Evolutionary conservation across 2,888 invertebrate species (phyloP).

Genomic region (Tiliacea aurago): DNA sequence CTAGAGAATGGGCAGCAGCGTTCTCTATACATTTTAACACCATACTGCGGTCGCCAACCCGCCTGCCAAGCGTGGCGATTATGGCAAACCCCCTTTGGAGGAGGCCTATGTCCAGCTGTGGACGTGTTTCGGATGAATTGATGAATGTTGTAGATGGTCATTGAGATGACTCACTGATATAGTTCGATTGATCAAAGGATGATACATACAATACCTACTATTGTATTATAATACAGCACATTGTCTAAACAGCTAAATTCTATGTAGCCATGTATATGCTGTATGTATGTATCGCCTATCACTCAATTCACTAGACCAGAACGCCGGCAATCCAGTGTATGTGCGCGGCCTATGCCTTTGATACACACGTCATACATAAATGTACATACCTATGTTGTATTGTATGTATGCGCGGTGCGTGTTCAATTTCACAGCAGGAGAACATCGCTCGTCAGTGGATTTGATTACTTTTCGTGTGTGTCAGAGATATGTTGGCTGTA

Average conservation of each 20-base stretch:
- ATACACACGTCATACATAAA: neutral
- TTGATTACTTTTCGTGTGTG: neutral
- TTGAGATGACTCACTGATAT: neutral
- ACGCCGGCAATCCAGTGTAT: neutral
- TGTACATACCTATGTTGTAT: neutral
- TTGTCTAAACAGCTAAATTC: neutral
- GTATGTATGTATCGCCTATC: neutral
- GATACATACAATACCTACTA: neutral
- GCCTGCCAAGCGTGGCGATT: too few relatives aligned
- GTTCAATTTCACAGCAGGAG: slow-evolving; percentile 17
- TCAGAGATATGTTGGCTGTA: neutral
- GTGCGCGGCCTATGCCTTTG: neutral
- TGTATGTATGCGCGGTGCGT: neutral
- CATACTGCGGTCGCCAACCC: too few relatives aligned
- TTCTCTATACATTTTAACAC: too few relatives aligned
- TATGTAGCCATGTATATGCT: neutral
- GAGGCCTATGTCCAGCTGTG: too few relatives aligned
- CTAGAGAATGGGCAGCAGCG: too few relatives aligned
- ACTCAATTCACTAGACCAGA: slow-evolving; percentile 16
- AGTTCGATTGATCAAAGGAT: neutral
- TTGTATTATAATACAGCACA: neutral
- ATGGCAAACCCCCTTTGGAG: too few relatives aligned
- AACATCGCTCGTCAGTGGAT: slow-evolving; percentile 21
- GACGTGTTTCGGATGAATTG: too few relatives aligned
- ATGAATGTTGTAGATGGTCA: too few relatives aligned